Percentiles rank a stretch among this genome's conserved stretches.
phyloP scores from a whole-genome alignment of 2,888 invertebrate genomes.

The Arge pagana region DNA sequence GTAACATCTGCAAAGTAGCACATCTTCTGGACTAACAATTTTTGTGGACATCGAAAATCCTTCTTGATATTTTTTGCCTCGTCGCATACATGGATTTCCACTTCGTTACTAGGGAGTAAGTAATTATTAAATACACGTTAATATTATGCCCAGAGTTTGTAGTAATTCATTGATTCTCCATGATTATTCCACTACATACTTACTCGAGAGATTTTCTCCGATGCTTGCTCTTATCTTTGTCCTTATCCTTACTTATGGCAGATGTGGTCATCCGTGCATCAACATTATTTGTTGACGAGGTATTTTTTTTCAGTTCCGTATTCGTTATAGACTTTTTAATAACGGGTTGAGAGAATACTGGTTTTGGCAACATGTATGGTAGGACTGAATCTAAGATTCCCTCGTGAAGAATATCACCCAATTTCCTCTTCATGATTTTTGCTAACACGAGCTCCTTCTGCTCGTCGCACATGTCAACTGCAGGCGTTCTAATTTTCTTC shows the following conservation, averaged over 20 bases:
- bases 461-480: slow-evolving; percentile 23
- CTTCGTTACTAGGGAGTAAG: slow-evolving; percentile 67
- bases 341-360: slow-evolving; percentile 63
- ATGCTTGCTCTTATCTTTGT: slow-evolving; percentile 43
- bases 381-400: slow-evolving; percentile 82
- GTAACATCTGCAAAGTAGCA: slow-evolving; percentile 93
- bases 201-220: slow-evolving; percentile 47
- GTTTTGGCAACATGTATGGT: slow-evolving; percentile 73
- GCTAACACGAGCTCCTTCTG: slow-evolving; percentile 41
- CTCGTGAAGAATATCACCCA: slow-evolving; percentile 74
- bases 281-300: slow-evolving; percentile 50
- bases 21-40: slow-evolving; percentile 87
- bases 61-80: slow-evolving; percentile 88
- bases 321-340: slow-evolving; percentile 61
- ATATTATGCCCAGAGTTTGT: too few relatives aligned
- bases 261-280: slow-evolving; percentile 34
- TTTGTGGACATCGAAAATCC: slow-evolving; percentile 88
- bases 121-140: slow-evolving; percentile 5
- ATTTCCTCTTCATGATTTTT: slow-evolving; percentile 53
- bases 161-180: slow-evolving; percentile 2
- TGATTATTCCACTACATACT: slow-evolving; percentile 29
- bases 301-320: slow-evolving; percentile 61
- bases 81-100: slow-evolving; percentile 94
- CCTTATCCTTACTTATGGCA: slow-evolving; percentile 32
- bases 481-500: slow-evolving; percentile 26